Evolutionary conservation across 2,888 invertebrate genomes (phyloP).

Genomic region (Lysandra bellargus): DNA sequence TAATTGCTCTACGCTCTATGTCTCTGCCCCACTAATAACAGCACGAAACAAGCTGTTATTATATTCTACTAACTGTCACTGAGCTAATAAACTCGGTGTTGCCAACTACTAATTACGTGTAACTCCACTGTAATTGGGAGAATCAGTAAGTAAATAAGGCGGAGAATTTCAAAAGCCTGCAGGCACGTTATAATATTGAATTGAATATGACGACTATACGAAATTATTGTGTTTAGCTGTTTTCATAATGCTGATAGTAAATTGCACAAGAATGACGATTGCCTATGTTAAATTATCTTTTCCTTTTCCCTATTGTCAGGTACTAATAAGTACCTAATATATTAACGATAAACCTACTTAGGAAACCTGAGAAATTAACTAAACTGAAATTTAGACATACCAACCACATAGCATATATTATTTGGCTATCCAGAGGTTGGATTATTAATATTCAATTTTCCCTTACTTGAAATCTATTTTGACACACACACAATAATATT

Average conservation of each 20-base stretch:
- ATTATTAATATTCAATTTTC: too few species aligned
- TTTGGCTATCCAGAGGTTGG: too few species aligned
- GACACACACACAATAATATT: too few species aligned
- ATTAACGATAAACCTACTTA: background rate
- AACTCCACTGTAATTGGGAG: slow-evolving; percentile 11
- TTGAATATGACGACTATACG: background rate
- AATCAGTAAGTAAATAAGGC: slow-evolving; percentile 17
- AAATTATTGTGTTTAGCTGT: background rate
- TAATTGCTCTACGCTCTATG: background rate
- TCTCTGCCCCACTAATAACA: background rate
- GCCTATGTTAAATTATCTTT: background rate
- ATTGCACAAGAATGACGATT: background rate
- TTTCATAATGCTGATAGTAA: background rate
- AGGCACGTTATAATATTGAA: background rate
- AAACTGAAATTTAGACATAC: too few species aligned
- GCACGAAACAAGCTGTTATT: background rate
- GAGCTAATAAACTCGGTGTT: slow-evolving; percentile 1
- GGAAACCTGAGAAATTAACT: too few species aligned
- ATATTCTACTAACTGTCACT: background rate
- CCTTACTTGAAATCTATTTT: too few species aligned
- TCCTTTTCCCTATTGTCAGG: background rate
- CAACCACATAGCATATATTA: too few species aligned
- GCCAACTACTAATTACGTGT: background rate
- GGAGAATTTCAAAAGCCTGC: slow-evolving; percentile 1
- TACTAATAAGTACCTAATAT: background rate